Evolutionary conservation across 2,113 vertebrate species (phyloP), one percentile per base, ranked within the genome.

Genomic region (Paracyprichromis sp.): DNA sequence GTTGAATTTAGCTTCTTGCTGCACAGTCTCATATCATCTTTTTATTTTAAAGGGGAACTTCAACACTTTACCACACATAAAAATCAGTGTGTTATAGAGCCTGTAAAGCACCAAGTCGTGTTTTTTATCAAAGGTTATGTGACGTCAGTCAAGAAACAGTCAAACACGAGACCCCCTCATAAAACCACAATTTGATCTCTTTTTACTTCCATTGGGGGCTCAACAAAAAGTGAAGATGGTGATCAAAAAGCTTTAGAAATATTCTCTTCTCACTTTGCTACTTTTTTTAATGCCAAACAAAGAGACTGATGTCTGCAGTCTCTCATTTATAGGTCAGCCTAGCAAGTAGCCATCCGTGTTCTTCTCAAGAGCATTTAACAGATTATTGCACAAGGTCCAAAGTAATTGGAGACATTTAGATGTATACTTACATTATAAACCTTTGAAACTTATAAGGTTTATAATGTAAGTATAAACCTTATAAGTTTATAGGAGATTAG

Each of bases 321-420:
- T 1, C 24, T 31, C 50, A 50, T 47, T 50, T 78, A 78, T 31
- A 78, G 43, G 24, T 76, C 71, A 76, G 24, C 7, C 40, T 45
- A 19, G 21, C 21, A 73, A 14, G 38, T 0, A 71, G n/a, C 3
- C 36, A 43, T 0, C 34, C 3, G 1, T 8, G 38, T 71, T 71
- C 38, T 40, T 71, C 38, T 71, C 66, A 24, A 26, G 38, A 73
- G 38, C 66, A 73, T 0, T 73, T 73, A 73, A 43, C 66, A 73
- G 66, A 73, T 1, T 1, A 45, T 26, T 26, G 66, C 66, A 21
- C 11, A 40, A 69, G n/a, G n/a, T 69, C n/a, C 63, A 69, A 40
- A 69, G 63, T 40, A 40, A 1, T 24, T 69, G 36, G 63, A 69
- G 36, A 40, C 63, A 24, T 69, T 69, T 40, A 9, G 19, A 40